These are phyloP conservation scores for Plestiodon gilberti DNA, from an alignment of 2,113 vertebrate genomes.

Conservation along the genomic window DNA sequence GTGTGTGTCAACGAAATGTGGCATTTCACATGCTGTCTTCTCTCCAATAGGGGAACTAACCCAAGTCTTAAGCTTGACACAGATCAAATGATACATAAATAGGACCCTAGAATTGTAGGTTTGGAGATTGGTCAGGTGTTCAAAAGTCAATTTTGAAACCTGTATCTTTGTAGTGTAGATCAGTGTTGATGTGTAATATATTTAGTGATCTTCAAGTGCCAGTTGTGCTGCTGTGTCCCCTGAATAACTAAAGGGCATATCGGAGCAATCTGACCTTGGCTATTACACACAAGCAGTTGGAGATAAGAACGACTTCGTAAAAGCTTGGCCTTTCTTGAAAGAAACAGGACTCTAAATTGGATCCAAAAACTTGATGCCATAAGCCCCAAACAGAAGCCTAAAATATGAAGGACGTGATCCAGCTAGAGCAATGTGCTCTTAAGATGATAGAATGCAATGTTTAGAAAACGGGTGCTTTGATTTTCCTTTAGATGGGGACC, in stretches of 20 bases:
- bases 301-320: background rate
- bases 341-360: background rate
- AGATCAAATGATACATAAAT: background rate
- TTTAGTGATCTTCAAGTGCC: background rate
- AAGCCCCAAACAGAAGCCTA: background rate
- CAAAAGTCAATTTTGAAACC: background rate
- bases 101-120: slow-evolving; percentile 11
- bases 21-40: background rate
- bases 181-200: background rate
- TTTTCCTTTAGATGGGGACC: slow-evolving; percentile 86
- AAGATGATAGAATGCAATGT: background rate
- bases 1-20: background rate
- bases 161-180: background rate
- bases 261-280: no score
- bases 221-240: no score
- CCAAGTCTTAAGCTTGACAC: background rate
- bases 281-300: background rate
- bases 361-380: no score
- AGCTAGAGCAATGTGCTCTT: no score
- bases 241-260: no score
- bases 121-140: background rate
- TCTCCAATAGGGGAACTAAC: background rate
- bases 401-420: background rate
- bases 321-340: background rate
- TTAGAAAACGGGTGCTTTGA: accelerated